phyloP scores from a whole-genome alignment of 2,113 vertebrate species.

The Hiodon tergisus region DNA sequence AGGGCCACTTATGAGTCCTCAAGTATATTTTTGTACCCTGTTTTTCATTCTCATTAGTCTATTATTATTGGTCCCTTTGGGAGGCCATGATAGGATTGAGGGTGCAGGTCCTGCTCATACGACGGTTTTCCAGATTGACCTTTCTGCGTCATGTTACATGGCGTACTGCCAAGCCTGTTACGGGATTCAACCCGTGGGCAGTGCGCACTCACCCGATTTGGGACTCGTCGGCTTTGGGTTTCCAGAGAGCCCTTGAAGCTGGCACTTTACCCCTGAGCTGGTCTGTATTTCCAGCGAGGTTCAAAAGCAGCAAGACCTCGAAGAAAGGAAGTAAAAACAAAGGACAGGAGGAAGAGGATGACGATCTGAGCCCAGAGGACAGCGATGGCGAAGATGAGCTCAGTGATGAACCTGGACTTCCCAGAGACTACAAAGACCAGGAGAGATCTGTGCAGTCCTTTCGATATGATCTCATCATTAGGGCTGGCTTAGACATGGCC shows the following conservation, averaged over 20 bases:
- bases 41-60: background rate
- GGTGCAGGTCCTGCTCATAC: conserved; percentile 53
- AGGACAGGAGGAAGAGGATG: conserved; percentile 57
- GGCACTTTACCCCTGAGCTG: conserved; percentile 45
- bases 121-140: conserved; percentile 53
- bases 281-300: conserved; percentile 58
- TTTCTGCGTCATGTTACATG: conserved; percentile 46
- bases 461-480: conserved; percentile 82
- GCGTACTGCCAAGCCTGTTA: conserved; percentile 39
- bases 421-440: conserved; percentile 84
- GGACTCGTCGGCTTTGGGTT: conserved; percentile 32
- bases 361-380: conserved; percentile 54
- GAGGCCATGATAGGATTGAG: conserved; percentile 56
- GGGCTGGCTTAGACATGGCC: conserved; percentile 79
- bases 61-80: background rate
- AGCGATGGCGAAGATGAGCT: conserved; percentile 68
- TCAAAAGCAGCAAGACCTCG: conserved; percentile 74
- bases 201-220: conserved; percentile 57
- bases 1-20: no score
- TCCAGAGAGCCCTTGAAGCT: conserved; percentile 32
- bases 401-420: conserved; percentile 53
- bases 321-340: conserved; percentile 58
- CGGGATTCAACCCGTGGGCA: conserved; percentile 48
- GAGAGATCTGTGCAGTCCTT: conserved; percentile 81
- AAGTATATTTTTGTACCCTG: background rate